phyloP scores from a whole-genome alignment of 92 coral and sea anemone species.

The Zoanthus solanderi region DNA sequence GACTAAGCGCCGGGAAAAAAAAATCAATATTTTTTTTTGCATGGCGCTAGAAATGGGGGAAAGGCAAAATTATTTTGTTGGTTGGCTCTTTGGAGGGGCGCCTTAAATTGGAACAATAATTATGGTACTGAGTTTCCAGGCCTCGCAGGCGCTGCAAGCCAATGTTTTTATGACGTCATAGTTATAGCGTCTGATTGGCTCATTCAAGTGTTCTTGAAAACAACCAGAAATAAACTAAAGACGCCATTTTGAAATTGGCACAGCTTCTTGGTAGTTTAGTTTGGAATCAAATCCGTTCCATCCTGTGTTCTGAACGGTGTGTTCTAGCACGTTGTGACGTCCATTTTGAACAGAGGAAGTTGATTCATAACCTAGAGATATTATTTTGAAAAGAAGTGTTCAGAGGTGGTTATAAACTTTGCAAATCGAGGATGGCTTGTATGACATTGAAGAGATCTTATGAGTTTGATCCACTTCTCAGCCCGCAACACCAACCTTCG shows the following conservation, averaged over 20 bases:
- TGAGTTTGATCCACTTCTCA: slow-evolving; percentile 96
- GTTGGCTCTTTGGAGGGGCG: too few relatives aligned
- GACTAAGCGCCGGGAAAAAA: too few relatives aligned
- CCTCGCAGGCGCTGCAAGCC: background rate
- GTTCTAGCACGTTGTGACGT: background rate
- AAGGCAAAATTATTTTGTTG: too few relatives aligned
- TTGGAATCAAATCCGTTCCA: slow-evolving; percentile 26
- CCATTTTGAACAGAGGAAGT: background rate
- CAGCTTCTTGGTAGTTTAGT: background rate
- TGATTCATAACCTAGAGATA: background rate
- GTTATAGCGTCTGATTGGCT: slow-evolving; percentile 36
- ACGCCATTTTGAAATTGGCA: slow-evolving; percentile 46
- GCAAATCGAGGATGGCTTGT: slow-evolving; percentile 82
- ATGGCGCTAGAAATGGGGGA: too few relatives aligned
- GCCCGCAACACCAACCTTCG: slow-evolving; percentile 98
- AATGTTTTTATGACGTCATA: slow-evolving; percentile 43
- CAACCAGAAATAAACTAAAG: slow-evolving; percentile 1
- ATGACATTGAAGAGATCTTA: slow-evolving; percentile 98
- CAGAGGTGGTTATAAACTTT: slow-evolving; percentile 4
- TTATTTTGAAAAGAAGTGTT: slow-evolving; percentile 23
- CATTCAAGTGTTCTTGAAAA: slow-evolving; percentile 41
- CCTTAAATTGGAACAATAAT: too few relatives aligned
- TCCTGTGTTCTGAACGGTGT: slow-evolving; percentile 3
- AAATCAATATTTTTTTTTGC: too few relatives aligned
- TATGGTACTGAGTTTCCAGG: too few relatives aligned